Evolutionary conservation across 2,113 vertebrate genomes (phyloP), one percentile per base, ranked within the genome.

Genomic region (Crotalus helleri): DNA sequence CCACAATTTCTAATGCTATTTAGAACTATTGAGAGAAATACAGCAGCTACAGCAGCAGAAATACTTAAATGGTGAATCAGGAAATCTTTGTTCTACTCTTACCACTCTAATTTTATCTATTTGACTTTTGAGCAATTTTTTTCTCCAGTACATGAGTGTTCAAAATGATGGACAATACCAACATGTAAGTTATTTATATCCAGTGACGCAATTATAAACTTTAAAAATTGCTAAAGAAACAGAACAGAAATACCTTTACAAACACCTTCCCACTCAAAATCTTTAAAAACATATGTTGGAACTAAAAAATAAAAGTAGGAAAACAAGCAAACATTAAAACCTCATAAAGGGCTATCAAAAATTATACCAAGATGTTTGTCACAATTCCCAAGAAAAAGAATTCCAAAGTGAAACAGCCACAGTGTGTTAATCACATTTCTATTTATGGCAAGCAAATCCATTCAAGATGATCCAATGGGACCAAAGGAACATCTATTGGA

Each of bases 1-100:
- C 29, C 39, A 94, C 94, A 92, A 91, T 95, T 95, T 89, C 87
- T 69, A 29, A 1, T 33, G 90, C 94, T 93, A 59, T 53, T 81
- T 58, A 89, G 87, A 46, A 54, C 26, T 69, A 81, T 29, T 57
- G 87, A 92, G 53, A 92, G 53, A 26, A n/a, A 26, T 57, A n/a
- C 3, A 91, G 53, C 29, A 44, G 24, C 8, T 91, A 23, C 6
- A 64, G 51, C n/a, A 29, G 11, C 7, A 64, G 58, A 44, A 89
- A 89, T 44, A 26, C 5, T 59, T 46, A 39, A 53, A 29, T 53
- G 5, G 53, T 89, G 17, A 57, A 58, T 17, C 51, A 57, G 87
- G 26, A 89, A 92, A n/a, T 39, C 6, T 88, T 54, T 19, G 6
- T 92, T 81, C 51, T 74, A 24, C 17, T 88, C 23, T 46, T 57